phyloP scores from a whole-genome alignment of 2,888 invertebrate species.

The Leucozona laternaria region DNA sequence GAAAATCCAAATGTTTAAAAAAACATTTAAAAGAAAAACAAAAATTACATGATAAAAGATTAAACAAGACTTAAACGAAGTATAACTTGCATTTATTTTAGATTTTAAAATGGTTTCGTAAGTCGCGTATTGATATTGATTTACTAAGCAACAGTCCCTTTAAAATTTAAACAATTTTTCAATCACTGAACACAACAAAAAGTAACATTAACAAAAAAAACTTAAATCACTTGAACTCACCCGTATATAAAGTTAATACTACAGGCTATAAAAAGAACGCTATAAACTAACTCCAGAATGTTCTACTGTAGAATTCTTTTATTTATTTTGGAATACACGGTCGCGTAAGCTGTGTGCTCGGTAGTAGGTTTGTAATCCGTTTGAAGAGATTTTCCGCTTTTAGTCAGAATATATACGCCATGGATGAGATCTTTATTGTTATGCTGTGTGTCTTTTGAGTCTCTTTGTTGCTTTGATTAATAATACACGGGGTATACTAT shows the following conservation, averaged over 20 bases:
- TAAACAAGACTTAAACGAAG: too few species aligned
- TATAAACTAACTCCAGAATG: constrained; percentile 66
- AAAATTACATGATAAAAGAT: too few species aligned
- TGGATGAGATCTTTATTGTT: constrained; percentile 70
- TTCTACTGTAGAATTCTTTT: constrained; percentile 45
- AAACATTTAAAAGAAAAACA: too few species aligned
- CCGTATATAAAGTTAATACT: constrained; percentile 66
- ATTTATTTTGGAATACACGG: constrained; percentile 1
- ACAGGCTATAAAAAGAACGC: constrained; percentile 58
- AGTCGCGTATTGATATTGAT: not conserved
- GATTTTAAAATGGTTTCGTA: too few species aligned
- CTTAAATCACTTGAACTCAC: constrained; percentile 64
- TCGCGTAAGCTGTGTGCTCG: constrained; percentile 74
- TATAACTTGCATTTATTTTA: too few species aligned
- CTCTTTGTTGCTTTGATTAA: constrained; percentile 73
- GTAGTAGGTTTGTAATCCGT: constrained; percentile 81
- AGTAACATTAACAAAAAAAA: not conserved
- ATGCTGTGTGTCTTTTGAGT: constrained; percentile 58
- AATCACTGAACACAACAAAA: constrained; percentile 13
- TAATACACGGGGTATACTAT: constrained; percentile 43
- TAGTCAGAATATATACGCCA: constrained; percentile 81
- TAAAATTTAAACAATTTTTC: not conserved
- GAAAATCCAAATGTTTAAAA: too few species aligned
- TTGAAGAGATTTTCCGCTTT: constrained; percentile 81
- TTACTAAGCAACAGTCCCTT: constrained; percentile 1